These are phyloP conservation scores for Phenganax marumi DNA, from an alignment of 92 coral and sea anemone species.

Conservation along the genomic window DNA sequence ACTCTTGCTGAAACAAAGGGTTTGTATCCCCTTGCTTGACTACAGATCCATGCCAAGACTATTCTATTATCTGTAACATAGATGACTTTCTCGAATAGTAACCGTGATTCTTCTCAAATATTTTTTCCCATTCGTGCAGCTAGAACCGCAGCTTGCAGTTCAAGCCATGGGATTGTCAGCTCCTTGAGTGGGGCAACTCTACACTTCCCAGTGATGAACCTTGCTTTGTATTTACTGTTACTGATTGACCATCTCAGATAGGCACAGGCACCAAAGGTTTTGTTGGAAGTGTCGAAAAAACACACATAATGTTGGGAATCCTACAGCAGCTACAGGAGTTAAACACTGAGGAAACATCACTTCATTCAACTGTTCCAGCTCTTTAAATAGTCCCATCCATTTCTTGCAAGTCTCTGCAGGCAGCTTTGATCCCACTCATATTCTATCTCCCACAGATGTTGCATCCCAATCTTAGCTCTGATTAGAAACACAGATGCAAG, in stretches of 20 bases:
- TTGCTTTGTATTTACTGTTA: conserved; percentile 33
- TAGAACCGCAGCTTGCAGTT: conserved; percentile 53
- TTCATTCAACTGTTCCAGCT: conserved; percentile 38
- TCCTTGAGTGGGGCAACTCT: conserved; percentile 68
- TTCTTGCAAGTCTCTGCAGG: conserved; percentile 29
- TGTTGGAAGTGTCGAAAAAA: conserved; percentile 49
- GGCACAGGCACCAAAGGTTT: conserved; percentile 53
- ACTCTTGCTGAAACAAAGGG: not conserved
- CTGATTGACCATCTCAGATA: conserved; percentile 37
- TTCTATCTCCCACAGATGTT: conserved; percentile 57
- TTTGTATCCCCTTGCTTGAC: conserved; percentile 6
- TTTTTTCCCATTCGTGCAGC: conserved; percentile 42
- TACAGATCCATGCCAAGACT: conserved; percentile 1
- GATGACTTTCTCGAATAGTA: not conserved
- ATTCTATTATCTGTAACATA: conserved; percentile 8
- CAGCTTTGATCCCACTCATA: conserved; percentile 50
- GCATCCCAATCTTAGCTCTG: conserved; percentile 55
- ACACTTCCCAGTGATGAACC: conserved; percentile 56
- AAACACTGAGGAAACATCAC: conserved; percentile 38
- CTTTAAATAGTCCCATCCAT: conserved; percentile 52
- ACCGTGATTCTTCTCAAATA: conserved; percentile 14
- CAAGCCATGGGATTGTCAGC: conserved; percentile 61
- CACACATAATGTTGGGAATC: conserved; percentile 19
- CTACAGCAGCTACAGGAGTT: conserved; percentile 15
- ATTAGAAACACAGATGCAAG: conserved; percentile 32